Percentiles rank a stretch among this genome's conserved stretches.
phyloP scores from a whole-genome alignment of 2,113 vertebrate species.

The Megalops atlanticus region DNA sequence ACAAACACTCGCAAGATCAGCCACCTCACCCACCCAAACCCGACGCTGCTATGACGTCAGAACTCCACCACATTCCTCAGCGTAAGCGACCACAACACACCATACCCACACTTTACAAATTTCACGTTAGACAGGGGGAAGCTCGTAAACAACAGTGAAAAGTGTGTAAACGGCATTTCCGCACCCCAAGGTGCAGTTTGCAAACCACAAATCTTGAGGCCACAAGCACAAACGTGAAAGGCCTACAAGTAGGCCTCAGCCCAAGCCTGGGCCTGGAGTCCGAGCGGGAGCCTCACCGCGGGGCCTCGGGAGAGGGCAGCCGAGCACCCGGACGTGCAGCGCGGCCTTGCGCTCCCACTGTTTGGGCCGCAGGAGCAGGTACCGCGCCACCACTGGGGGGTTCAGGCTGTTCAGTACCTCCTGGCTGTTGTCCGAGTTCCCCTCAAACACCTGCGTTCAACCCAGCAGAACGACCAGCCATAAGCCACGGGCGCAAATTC shows the following conservation, averaged over 20 bases:
- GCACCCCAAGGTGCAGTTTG: not conserved
- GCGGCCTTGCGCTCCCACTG: constrained; percentile 67
- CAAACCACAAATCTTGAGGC: not conserved
- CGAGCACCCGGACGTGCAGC: constrained; percentile 71
- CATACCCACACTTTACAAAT: too few relatives aligned
- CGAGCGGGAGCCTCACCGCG: constrained; percentile 41
- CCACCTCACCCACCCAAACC: too few relatives aligned
- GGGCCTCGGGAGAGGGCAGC: constrained; percentile 65
- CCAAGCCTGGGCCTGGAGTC: constrained; percentile 18
- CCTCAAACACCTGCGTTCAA: constrained; percentile 75
- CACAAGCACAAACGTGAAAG: too few relatives aligned
- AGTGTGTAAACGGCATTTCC: too few relatives aligned
- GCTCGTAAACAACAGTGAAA: too few relatives aligned
- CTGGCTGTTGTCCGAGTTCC: constrained; percentile 64
- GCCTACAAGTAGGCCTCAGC: constrained; percentile 13
- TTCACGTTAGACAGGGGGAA: too few relatives aligned
- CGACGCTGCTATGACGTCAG: too few relatives aligned
- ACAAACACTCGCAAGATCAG: too few relatives aligned
- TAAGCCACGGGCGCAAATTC: not conserved
- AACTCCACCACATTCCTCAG: too few relatives aligned
- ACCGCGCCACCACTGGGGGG: constrained; percentile 72
- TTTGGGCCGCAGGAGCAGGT: constrained; percentile 70
- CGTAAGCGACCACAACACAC: too few relatives aligned
- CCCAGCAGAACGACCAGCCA: not conserved
- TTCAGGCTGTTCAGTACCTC: constrained; percentile 76